phyloP scores from a whole-genome alignment of 2,113 vertebrate genomes.

The Clarias batrachus region DNA sequence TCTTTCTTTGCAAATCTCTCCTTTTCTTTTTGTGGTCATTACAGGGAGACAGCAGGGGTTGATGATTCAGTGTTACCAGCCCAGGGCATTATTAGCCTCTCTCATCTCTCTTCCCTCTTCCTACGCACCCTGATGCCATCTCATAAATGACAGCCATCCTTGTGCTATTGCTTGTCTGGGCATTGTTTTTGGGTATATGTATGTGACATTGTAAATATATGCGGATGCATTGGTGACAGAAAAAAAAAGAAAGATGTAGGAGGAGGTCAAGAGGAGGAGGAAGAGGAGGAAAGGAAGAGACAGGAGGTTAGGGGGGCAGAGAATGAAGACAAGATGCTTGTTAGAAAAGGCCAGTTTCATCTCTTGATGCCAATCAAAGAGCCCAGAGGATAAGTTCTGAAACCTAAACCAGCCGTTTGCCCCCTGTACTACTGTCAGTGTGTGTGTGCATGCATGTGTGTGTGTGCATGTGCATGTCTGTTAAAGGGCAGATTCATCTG shows the following conservation, averaged over 20 bases:
- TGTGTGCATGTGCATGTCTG: conserved; percentile 4
- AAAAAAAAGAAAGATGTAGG: neutral
- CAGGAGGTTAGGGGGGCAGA: neutral
- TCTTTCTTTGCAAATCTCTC: neutral
- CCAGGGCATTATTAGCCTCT: conserved; percentile 38
- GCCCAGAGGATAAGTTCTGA: conserved; percentile 42
- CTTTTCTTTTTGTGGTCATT: conserved; percentile 34
- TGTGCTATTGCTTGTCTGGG: conserved; percentile 10
- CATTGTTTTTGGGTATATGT: neutral
- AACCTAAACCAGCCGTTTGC: conserved; percentile 41
- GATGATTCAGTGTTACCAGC: conserved; percentile 42
- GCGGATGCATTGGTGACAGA: neutral
- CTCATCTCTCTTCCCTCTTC: conserved; percentile 27
- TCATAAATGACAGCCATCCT: conserved; percentile 25
- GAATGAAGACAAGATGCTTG: conserved; percentile 36
- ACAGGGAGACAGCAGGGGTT: conserved; percentile 30
- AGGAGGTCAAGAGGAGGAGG: neutral
- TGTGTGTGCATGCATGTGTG: conserved; percentile 7
- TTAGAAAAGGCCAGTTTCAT: conserved; percentile 53
- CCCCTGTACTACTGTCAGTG: neutral
- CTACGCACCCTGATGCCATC: conserved; percentile 23
- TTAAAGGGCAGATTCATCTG: conserved; percentile 16
- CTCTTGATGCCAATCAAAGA: conserved; percentile 54
- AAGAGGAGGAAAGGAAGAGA: neutral
- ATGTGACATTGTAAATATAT: conserved; percentile 6